These are phyloP conservation scores for Lepidochitona cinerea DNA, from an alignment of 2,888 invertebrate species.

Conservation along the genomic window DNA sequence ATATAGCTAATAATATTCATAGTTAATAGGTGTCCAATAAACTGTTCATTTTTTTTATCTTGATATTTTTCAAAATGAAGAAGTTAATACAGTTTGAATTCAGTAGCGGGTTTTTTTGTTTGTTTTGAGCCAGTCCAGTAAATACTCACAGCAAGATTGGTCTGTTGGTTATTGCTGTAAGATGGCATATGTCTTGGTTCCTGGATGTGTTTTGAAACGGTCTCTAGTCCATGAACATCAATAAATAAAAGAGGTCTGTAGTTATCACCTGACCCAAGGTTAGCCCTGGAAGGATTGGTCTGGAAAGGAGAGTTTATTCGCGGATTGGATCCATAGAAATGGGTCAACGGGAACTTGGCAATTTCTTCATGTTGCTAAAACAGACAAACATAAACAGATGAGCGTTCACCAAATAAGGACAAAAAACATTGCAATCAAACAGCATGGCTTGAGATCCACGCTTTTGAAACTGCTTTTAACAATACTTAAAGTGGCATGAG, in stretches of 20 bases:
- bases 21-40: too few species aligned
- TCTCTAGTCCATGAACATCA: conserved; percentile 43
- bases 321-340: conserved; percentile 78
- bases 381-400: conserved; percentile 20
- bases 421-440: too few species aligned
- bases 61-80: too few species aligned
- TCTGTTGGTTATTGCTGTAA: conserved; percentile 39
- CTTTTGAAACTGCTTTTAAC: too few species aligned
- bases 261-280: conserved; percentile 43
- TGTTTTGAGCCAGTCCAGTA: background rate
- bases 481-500: too few species aligned
- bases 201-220: too few species aligned
- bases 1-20: too few species aligned
- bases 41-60: too few species aligned
- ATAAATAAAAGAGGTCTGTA: conserved; percentile 46
- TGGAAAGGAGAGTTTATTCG: conserved; percentile 38
- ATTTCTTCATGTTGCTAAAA: conserved; percentile 80
- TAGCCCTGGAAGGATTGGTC: conserved; percentile 38
- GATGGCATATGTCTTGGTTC: conserved; percentile 26
- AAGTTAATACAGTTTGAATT: too few species aligned
- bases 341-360: conserved; percentile 81
- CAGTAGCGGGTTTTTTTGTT: too few species aligned
- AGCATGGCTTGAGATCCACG: too few species aligned
- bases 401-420: conserved; percentile 71
- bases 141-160: conserved; percentile 42